Percentiles rank a stretch among this genome's conserved stretches.
phyloP scores from a whole-genome alignment of 2,113 vertebrate species.

The Otus sunia region DNA sequence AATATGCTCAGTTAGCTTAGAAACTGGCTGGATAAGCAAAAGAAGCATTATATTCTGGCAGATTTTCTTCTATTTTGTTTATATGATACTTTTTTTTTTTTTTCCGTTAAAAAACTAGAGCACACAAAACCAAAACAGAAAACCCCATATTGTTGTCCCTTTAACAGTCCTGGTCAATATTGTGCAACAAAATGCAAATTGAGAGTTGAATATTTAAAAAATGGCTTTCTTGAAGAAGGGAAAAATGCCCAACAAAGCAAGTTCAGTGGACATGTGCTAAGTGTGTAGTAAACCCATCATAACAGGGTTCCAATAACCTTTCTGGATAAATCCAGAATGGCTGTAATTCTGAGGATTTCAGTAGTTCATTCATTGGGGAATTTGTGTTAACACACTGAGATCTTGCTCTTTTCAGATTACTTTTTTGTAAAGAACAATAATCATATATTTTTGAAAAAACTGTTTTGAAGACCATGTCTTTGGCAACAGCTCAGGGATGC shows the following conservation, averaged over 20 bases:
- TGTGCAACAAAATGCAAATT: neutral
- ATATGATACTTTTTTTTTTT: neutral
- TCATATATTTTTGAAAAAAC: neutral
- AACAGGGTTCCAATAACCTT: neutral
- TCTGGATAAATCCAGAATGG: neutral
- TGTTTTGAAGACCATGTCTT: neutral
- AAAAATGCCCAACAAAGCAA: neutral
- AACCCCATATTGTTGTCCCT: neutral
- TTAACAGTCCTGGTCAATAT: neutral
- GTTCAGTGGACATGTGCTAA: neutral
- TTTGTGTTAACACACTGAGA: neutral
- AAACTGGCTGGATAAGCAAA: neutral
- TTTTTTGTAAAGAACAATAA: neutral
- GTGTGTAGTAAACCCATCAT: neutral
- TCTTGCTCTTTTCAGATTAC: neutral
- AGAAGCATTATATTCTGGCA: neutral
- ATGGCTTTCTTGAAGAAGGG: neutral
- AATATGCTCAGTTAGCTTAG: constrained; percentile 32
- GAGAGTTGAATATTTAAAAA: neutral
- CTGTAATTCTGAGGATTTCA: neutral
- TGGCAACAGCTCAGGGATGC: neutral
- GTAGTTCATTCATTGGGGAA: neutral
- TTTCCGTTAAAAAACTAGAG: neutral
- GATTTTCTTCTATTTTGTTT: neutral
- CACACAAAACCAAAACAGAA: neutral